Evolutionary conservation across 2,888 invertebrate genomes (phyloP), one percentile per base, ranked within the genome.

Genomic region (Perizoma affinitatum): DNA sequence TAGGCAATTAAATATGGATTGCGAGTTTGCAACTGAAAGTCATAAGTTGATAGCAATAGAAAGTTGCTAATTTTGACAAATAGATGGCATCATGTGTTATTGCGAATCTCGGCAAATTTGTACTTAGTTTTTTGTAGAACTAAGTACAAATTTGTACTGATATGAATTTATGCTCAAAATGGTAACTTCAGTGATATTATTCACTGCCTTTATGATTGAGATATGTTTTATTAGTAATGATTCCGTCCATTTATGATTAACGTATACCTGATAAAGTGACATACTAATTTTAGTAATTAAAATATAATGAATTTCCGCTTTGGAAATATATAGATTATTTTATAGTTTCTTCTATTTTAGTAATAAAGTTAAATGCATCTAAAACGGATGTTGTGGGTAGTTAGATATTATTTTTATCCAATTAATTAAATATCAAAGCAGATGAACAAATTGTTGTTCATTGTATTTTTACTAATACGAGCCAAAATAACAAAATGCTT

Each of bases 401-500:
- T 46, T 42, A 7, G 43, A 38, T 38, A 38, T 38, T 4, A 6
- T 38, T 38, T 22, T 22, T 22, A 22, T 22, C 22, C 22, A 22
- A 22, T 22, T 22, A 2, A 22, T 22, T 22, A 22, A 22, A 22
- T 22, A 22, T 22, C 22, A 22, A 22, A 22, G 22, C 22, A 22
- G 22, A 22, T 22, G 22, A 22, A 22, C 22, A 1, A 2, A 22
- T 2, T 22, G 22, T 22, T 43, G 7, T 43, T 11, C 5, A 11
- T 68, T 69, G 61, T 63, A 59, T 70, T 55, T 61, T 63, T 68
- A 81, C 74, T 85, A 86, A 83, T 78, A 71, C 74, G 86, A 86
- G 86, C 85, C 86, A 87, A 86, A 83, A 76, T 78, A 71, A 74
- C 43, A 69, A 68, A 65, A 68, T 68, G 75, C 78, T 75, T 78